Evolutionary conservation across 2,113 vertebrate genomes (phyloP).

Genomic region (Oreotrochilus melanogaster): DNA sequence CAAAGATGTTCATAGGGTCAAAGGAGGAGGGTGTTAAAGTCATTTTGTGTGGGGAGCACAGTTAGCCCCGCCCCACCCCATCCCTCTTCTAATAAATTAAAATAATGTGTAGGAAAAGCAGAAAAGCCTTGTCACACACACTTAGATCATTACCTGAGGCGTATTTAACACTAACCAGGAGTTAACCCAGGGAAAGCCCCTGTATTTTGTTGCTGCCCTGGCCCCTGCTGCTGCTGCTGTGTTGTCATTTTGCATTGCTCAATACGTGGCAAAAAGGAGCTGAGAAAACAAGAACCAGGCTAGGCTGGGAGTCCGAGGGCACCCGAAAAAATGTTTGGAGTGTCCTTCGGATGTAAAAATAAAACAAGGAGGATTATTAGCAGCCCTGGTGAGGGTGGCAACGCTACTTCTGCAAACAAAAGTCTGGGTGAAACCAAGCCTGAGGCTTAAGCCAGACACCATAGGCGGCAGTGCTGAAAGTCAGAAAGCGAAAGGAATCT

Average conservation of each 20-base stretch:
- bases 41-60: neutral
- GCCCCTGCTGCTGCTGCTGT: neutral
- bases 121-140: constrained; percentile 42
- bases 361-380: constrained; percentile 67
- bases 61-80: constrained; percentile 16
- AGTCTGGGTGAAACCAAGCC: constrained; percentile 73
- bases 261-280: constrained; percentile 19
- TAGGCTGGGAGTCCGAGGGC: neutral
- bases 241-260: constrained; percentile 27
- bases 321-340: constrained; percentile 20
- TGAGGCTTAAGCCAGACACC: constrained; percentile 68
- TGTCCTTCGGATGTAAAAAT: constrained; percentile 68
- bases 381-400: constrained; percentile 44
- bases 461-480: constrained; percentile 71
- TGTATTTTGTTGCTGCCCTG: fast-evolving
- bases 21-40: neutral
- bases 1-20: neutral
- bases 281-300: constrained; percentile 43
- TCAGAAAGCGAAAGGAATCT: constrained; percentile 75
- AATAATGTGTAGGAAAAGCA: constrained; percentile 37
- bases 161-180: constrained; percentile 66
- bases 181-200: constrained; percentile 2
- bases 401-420: constrained; percentile 82
- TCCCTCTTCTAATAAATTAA: constrained; percentile 51
- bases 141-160: constrained; percentile 48